A percentile compares a stretch with the other conserved stretches of the same genome.
phyloP scores from a whole-genome alignment of 2,888 invertebrate species.

The Quadroppia sp. region DNA sequence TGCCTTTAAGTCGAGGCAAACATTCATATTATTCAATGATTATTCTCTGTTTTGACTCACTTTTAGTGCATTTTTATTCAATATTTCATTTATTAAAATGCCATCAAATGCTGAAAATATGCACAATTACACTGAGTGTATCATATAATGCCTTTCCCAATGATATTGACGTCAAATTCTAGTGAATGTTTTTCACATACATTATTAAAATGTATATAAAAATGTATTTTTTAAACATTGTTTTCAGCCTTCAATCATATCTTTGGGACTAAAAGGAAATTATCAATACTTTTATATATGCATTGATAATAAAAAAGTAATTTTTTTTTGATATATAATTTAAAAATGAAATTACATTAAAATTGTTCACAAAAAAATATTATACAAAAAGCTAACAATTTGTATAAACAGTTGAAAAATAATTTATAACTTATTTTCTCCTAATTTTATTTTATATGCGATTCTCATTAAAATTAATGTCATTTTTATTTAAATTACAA shows the following conservation, averaged over 20 bases:
- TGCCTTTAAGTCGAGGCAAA: slow-evolving; percentile 18
- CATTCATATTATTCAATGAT: slow-evolving; percentile 12
- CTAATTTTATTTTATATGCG: too few relatives aligned
- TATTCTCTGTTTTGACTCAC: not conserved
- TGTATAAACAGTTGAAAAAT: too few relatives aligned
- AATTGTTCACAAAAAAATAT: too few relatives aligned
- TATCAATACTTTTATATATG: slow-evolving; percentile 3
- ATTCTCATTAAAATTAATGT: too few relatives aligned
- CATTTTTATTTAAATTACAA: too few relatives aligned
- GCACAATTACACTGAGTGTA: not conserved
- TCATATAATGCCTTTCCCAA: not conserved
- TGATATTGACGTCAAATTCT: not conserved
- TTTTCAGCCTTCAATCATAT: not conserved
- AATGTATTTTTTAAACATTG: not conserved
- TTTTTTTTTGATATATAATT: too few relatives aligned
- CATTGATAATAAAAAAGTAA: not conserved
- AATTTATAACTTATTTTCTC: too few relatives aligned
- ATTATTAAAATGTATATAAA: not conserved
- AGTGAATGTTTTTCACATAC: not conserved
- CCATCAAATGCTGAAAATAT: not conserved
- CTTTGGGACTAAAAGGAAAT: not conserved
- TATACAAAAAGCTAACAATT: too few relatives aligned
- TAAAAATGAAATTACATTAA: too few relatives aligned
- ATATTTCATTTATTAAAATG: not conserved
- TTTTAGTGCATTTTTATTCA: not conserved